phyloP scores from a whole-genome alignment of 2,797 vertebrate genomes.

The Halcyon leucocephala region DNA sequence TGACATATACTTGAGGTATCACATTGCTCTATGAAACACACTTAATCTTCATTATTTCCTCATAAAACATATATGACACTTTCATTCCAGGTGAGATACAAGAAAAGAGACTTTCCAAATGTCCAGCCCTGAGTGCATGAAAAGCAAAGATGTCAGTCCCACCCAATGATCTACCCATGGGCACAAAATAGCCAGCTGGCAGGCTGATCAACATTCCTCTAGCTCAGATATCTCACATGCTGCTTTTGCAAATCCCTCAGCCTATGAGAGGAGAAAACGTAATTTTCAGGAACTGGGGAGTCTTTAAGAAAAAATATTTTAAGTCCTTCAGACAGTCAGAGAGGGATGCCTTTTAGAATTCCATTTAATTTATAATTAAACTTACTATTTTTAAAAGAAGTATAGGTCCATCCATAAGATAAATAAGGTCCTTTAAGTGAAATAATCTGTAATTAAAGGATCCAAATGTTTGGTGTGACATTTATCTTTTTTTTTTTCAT shows the following conservation, averaged over 20 bases:
- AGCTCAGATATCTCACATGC: background rate
- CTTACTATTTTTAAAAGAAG: background rate
- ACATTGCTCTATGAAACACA: background rate
- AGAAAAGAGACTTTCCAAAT: background rate
- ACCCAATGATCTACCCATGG: background rate
- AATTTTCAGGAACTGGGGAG: background rate
- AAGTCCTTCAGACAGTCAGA: background rate
- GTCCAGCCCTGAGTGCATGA: background rate
- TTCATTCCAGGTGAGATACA: background rate
- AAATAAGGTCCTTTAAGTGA: background rate
- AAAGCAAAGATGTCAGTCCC: background rate
- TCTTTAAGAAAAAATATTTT: background rate
- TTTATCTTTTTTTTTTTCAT: background rate
- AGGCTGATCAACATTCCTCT: background rate
- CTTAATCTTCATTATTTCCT: background rate
- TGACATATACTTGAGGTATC: background rate
- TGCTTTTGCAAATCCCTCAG: background rate
- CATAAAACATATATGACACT: background rate
- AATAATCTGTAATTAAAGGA: background rate
- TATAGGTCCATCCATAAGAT: background rate
- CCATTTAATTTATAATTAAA: background rate
- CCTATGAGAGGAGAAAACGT: background rate
- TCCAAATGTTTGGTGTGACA: background rate
- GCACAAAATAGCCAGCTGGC: background rate
- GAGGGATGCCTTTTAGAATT: background rate